Evolutionary conservation across 2,797 vertebrate genomes (phyloP).

Genomic region (Synaphobranchus kaupii): DNA sequence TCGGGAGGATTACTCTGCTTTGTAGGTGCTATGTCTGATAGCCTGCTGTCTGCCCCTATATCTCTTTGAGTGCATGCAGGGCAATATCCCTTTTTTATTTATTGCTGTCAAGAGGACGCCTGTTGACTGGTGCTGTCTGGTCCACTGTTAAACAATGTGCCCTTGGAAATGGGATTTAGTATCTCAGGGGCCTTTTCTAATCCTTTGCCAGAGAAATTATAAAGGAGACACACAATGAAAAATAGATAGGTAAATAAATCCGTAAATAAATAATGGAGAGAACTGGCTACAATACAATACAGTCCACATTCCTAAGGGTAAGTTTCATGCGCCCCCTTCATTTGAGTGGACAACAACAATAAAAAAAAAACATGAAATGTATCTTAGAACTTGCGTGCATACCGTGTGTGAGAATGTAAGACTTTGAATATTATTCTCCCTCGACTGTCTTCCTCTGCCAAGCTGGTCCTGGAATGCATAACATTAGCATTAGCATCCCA

Average conservation of each 20-base stretch:
- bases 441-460: constrained; percentile 48
- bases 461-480: constrained; percentile 31
- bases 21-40: not conserved
- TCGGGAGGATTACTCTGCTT: not conserved
- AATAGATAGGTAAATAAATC: not conserved
- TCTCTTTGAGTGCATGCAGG: not conserved
- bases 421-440: constrained; percentile 30
- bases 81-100: constrained; percentile 16
- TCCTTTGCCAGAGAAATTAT: constrained; percentile 10
- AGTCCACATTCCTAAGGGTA: not conserved
- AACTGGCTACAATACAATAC: not conserved
- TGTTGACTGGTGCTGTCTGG: constrained; percentile 11
- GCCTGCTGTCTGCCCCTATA: not conserved
- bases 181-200: constrained; percentile 7
- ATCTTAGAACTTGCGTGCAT: not conserved
- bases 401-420: not conserved
- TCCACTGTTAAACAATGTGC: not conserved
- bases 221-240: constrained; percentile 7
- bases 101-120: not conserved
- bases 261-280: not conserved
- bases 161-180: constrained; percentile 17
- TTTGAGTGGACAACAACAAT: not conserved
- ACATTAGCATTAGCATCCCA: constrained; percentile 46
- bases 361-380: no score
- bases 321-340: not conserved